A percentile compares a stretch with the other conserved stretches of the same genome.
Evolutionary conservation across 1,140 invertebrate species (phyloP).

Genomic region (Euschistus heros): DNA sequence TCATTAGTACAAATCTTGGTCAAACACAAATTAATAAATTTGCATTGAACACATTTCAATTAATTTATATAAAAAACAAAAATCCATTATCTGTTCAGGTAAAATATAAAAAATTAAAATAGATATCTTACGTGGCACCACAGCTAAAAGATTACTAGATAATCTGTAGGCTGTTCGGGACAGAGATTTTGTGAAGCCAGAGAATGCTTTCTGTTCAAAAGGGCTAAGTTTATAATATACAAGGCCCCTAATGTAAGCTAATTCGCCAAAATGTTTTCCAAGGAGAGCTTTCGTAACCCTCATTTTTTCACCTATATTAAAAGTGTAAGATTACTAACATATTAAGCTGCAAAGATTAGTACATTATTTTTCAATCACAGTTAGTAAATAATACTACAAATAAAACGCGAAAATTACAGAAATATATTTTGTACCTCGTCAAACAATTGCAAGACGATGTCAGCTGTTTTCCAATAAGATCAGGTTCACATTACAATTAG

Average conservation of each 20-base stretch:
- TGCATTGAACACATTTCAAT: no score
- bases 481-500: no score
- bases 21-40: no score
- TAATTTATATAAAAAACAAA: no score
- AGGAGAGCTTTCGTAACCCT: conserved; percentile 23
- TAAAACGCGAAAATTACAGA: no score
- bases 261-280: conserved; percentile 64
- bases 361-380: no score
- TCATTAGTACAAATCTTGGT: neutral
- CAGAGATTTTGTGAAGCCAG: conserved; percentile 61
- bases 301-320: conserved; percentile 5
- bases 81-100: no score
- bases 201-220: conserved; percentile 76
- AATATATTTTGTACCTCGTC: no score
- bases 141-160: conserved; percentile 50
- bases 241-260: conserved; percentile 69
- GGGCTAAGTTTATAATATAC: conserved; percentile 75
- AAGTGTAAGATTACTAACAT: neutral
- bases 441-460: no score
- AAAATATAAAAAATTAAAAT: neutral
- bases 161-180: conserved; percentile 65
- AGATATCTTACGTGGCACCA: conserved; percentile 66
- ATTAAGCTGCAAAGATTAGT: no score
- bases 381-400: no score
- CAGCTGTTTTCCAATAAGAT: no score